phyloP scores from a whole-genome alignment of 2,797 vertebrate species.

The Cetoscarus ocellatus region DNA sequence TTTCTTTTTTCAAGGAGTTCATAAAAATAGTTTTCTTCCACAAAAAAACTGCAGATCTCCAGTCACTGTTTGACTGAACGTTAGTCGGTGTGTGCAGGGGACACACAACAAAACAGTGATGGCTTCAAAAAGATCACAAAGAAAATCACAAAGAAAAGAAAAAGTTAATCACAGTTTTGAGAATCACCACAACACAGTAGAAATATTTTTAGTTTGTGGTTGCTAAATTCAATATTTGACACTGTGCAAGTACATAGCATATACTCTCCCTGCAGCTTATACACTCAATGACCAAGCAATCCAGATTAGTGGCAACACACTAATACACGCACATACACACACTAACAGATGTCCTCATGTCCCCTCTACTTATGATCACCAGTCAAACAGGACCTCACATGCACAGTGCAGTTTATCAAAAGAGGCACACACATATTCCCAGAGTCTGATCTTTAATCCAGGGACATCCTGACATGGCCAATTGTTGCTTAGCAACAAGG shows the following conservation, averaged over 20 bases:
- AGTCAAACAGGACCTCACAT: slow-evolving; percentile 7
- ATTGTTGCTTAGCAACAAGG: slow-evolving; percentile 67
- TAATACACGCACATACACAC: slow-evolving; percentile 16
- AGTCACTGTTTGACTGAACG: not conserved
- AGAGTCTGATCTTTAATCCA: slow-evolving; percentile 13
- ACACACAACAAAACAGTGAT: not conserved
- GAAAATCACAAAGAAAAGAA: too few relatives aligned
- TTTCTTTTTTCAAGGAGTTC: not conserved
- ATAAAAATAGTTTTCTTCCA: not conserved
- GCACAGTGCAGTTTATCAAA: not conserved
- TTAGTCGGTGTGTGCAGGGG: slow-evolving; percentile 1
- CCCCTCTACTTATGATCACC: slow-evolving; percentile 13
- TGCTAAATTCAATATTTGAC: not conserved
- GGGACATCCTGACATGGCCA: slow-evolving; percentile 42
- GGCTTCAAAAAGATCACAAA: not conserved
- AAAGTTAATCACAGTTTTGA: not conserved
- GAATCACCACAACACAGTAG: not conserved
- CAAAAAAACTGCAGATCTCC: slow-evolving; percentile 2
- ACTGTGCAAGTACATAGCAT: not conserved
- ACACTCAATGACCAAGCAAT: not conserved
- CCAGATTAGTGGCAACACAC: slow-evolving; percentile 28
- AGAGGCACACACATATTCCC: slow-evolving; percentile 2
- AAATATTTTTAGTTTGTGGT: too few relatives aligned
- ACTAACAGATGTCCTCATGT: slow-evolving; percentile 20
- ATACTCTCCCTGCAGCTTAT: not conserved